Evolutionary conservation across 2,888 invertebrate species (phyloP).

Genomic region (Limulus polyphemus): DNA sequence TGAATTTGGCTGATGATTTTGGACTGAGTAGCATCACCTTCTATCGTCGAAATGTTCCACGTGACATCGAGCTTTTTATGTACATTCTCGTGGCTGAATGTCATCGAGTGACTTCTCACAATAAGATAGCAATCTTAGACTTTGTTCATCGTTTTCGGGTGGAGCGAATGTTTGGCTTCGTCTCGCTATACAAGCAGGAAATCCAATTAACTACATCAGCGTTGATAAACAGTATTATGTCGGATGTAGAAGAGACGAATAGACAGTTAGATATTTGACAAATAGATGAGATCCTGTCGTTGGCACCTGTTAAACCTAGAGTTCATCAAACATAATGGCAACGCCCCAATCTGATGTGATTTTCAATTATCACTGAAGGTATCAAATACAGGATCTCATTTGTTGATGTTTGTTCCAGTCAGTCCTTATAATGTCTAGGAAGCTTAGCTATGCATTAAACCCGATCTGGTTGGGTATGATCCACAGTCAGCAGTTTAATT

Average conservation of each 20-base stretch:
- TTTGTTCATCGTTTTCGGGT: conserved; percentile 38
- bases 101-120: conserved; percentile 31
- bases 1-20: conserved; percentile 38
- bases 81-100: conserved; percentile 39
- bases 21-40: conserved; percentile 37
- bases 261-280: conserved; percentile 1
- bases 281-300: neutral
- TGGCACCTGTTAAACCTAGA: neutral
- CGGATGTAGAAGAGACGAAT: conserved; percentile 9
- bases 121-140: conserved; percentile 35
- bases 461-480: no score
- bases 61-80: conserved; percentile 37
- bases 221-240: conserved; percentile 16
- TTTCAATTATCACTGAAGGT: no score
- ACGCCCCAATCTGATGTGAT: no score
- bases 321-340: no score
- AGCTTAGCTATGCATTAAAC: no score
- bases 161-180: conserved; percentile 37
- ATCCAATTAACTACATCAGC: conserved; percentile 8
- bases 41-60: conserved; percentile 35
- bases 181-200: conserved; percentile 38
- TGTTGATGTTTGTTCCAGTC: no score
- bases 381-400: no score
- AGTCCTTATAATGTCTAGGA: no score
- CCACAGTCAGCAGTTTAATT: no score